Base-by-base conservation (phyloP, 2,797 vertebrate genomes). In the Enteromius fasciolatus region DNA sequence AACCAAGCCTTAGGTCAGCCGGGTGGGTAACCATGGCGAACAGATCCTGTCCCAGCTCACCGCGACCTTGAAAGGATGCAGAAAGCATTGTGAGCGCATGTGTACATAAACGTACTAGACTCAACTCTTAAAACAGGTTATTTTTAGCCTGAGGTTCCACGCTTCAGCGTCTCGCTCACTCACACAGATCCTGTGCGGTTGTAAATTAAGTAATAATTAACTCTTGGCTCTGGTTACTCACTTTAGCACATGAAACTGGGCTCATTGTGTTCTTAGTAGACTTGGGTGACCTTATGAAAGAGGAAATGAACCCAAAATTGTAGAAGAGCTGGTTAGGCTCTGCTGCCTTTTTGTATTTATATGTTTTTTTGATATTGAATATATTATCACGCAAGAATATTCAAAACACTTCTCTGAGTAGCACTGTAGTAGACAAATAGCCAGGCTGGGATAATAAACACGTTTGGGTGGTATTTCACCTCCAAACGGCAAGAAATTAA, bases 21-120 rank as follows among this genome's bases (percentile, higher is more conserved):
- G 23, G 15, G 50, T 41, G 23, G 33, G 84, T 73, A 86, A 90
- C 86, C 84, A 87, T 86, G 87, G 83, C 82, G 84, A 78, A 20
- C 87, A 72, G 86, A 86, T 17, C 39, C 39, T 52, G 20, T 59
- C 50, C 11, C 36, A 59, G 11, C 52, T 59, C 18, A 44, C 52
- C 9, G 17, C 7, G 6, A 33, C 28, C 28, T 14, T 36, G 5
- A 50, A 48, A 20, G 66, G 25, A 80, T 63, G 28, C 41, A 18
- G 41, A 73, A 18, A 54, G 15, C 44, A 54, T 63, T 41, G 57
- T 54, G 57, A 64, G 50, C 54, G 9, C 41, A 20, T 1, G 25
- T 73, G 78, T 44, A 36, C 18, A 72, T 44, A 57, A 70, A 20
- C 50, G 5, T 23, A 39, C 50, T 36, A 66, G 76, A 50, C 20